Percentiles rank a stretch among this genome's conserved stretches.
These are phyloP conservation scores for Molothrus ater DNA, from an alignment of 2,797 vertebrate species.

Conservation along the genomic window DNA sequence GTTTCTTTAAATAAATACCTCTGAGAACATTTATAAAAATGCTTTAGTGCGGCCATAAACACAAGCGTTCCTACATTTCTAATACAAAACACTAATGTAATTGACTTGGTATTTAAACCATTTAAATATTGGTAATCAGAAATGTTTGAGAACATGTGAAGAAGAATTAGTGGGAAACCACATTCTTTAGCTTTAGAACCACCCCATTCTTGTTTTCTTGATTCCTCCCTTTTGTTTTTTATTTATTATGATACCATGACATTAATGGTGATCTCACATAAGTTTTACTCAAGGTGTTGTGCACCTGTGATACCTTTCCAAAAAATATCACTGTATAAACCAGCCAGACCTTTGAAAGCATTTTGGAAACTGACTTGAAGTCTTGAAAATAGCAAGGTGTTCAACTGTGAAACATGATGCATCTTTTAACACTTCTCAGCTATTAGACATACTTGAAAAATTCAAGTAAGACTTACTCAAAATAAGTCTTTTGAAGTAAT, in stretches of 20 bases:
- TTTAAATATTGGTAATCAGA: neutral
- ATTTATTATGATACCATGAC: neutral
- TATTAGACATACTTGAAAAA: neutral
- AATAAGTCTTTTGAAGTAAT: neutral
- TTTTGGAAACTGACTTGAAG: neutral
- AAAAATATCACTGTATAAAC: neutral
- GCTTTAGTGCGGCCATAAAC: neutral
- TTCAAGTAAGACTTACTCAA: neutral
- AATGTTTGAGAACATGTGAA: neutral
- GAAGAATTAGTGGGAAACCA: neutral
- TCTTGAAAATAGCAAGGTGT: neutral
- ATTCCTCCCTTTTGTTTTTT: neutral
- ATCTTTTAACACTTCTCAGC: neutral
- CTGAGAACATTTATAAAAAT: neutral
- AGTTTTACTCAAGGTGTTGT: neutral
- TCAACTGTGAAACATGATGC: neutral
- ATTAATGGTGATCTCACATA: neutral
- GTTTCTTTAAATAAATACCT: neutral
- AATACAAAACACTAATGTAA: neutral
- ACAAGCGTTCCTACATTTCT: neutral
- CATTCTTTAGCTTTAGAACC: neutral
- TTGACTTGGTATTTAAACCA: neutral
- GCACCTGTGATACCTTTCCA: neutral
- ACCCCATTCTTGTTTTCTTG: neutral
- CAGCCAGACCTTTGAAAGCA: neutral